These are phyloP conservation scores for Tuta absoluta DNA, from an alignment of 2,888 invertebrate species.

Conservation along the genomic window DNA sequence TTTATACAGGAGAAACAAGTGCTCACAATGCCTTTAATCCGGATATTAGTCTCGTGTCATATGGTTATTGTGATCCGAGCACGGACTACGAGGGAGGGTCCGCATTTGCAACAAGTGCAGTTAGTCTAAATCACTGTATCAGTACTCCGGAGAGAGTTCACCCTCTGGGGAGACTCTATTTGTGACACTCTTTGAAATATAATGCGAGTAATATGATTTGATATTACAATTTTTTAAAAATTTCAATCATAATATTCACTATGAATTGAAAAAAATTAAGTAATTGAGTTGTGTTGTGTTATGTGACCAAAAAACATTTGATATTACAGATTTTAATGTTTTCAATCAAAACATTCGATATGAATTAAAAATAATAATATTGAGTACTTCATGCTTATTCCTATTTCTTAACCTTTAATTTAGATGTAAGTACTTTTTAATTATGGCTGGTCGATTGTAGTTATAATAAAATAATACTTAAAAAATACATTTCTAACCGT, in stretches of 20 bases:
- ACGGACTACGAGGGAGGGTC: conserved; percentile 38
- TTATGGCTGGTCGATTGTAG: neutral
- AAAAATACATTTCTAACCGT: neutral
- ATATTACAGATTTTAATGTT: too few relatives aligned
- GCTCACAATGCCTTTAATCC: conserved; percentile 58
- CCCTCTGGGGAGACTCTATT: conserved; percentile 64
- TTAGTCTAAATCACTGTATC: conserved; percentile 73
- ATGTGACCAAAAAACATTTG: too few relatives aligned
- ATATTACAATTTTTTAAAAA: conserved; percentile 37
- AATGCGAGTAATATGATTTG: conserved; percentile 50
- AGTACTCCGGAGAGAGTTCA: conserved; percentile 61
- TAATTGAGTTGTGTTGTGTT: too few relatives aligned
- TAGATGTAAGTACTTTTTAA: neutral
- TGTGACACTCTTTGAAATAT: conserved; percentile 50
- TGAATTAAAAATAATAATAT: too few relatives aligned
- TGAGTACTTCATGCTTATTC: too few relatives aligned
- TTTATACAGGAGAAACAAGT: conserved; percentile 42
- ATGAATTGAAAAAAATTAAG: too few relatives aligned
- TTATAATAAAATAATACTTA: too few relatives aligned
- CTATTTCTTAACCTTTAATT: too few relatives aligned
- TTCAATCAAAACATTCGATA: too few relatives aligned
- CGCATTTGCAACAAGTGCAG: conserved; percentile 69
- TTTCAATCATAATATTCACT: too few relatives aligned
- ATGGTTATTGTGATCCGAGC: conserved; percentile 51
- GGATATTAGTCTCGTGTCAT: conserved; percentile 65